Base-by-base conservation (phyloP, 2,888 invertebrate species). In the Drosophila silvestris region DNA sequence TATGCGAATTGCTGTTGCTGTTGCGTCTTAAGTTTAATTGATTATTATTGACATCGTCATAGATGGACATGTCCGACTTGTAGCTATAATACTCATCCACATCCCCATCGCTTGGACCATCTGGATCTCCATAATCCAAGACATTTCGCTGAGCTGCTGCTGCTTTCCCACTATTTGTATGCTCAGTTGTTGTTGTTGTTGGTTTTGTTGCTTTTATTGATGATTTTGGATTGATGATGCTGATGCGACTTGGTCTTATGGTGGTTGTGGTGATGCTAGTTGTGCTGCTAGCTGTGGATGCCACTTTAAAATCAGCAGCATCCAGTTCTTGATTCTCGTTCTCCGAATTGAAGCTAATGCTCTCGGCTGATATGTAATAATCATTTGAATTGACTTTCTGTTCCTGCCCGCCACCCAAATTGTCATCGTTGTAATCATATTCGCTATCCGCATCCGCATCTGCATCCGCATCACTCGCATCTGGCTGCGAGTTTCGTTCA, bases 11-110 rank as follows among this genome's bases (percentile, higher is more conserved):
- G 77, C 76, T 76, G 61, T 88, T 83, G 73, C 77, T 86, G 70
- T 90, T 85, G 74, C 89, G 91, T 77, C 91, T 91, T 84, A 93
- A 85, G 83, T 93, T 93, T 82, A 93, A 91, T 86, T 92, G 93
- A 91, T 93, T 93, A 91, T 93, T 93, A 79, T 93, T 93, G 79
- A 93, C 93, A 85, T 93, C 93, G 82, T 93, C 93, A 71, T 93
- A 93, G 59, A 92, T 90, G 69, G 93, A 93, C 91, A 92, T 92
- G 83, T 93, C 93, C 72, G 91, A 87, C 78, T 92, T 92, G 57
- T 85, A 83, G 78, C 70, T 83, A 30, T 91, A 87, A 77, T 92
- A 92, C 75, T 93, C 92, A 74, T 91, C 91, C 56, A 91, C 84
- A 65, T 91, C 86, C 35, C 64, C 73, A 71, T 81, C 78, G 60